Percentiles rank a stretch among this genome's conserved stretches.
phyloP scores from a whole-genome alignment of 92 coral and sea anemone species.

The Umimayanthus kanabou region DNA sequence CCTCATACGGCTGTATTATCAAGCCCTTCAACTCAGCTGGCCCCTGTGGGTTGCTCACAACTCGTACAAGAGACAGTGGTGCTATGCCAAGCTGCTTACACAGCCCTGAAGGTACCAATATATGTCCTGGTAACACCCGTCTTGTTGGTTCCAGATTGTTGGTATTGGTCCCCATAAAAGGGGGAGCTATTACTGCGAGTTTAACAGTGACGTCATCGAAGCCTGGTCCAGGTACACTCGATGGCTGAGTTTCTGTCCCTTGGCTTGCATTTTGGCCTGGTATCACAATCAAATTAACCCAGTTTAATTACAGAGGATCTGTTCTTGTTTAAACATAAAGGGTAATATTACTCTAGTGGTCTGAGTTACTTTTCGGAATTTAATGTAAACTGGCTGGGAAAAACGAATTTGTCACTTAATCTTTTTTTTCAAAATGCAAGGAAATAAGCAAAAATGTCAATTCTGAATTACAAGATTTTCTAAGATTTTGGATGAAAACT shows the following conservation, averaged over 20 bases:
- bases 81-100: slow-evolving; percentile 64
- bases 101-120: slow-evolving; percentile 53
- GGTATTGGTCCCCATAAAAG: not conserved
- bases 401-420: too few species aligned
- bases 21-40: slow-evolving; percentile 79
- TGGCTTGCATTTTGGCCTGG: slow-evolving; percentile 1
- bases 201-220: not conserved
- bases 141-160: slow-evolving; percentile 23
- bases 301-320: too few species aligned
- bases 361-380: too few species aligned
- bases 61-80: slow-evolving; percentile 61
- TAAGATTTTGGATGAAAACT: too few species aligned
- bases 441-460: too few species aligned
- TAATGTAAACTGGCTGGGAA: too few species aligned
- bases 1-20: slow-evolving; percentile 74
- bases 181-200: slow-evolving; percentile 25
- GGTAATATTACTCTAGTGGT: too few species aligned
- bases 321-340: too few species aligned
- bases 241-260: not conserved
- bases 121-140: slow-evolving; percentile 64
- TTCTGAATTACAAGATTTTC: too few species aligned
- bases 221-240: not conserved
- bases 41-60: slow-evolving; percentile 48
- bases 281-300: not conserved
- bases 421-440: too few species aligned